Conservation (phyloP, 2,888 invertebrate genomes). For the Sericinus montela region DNA sequence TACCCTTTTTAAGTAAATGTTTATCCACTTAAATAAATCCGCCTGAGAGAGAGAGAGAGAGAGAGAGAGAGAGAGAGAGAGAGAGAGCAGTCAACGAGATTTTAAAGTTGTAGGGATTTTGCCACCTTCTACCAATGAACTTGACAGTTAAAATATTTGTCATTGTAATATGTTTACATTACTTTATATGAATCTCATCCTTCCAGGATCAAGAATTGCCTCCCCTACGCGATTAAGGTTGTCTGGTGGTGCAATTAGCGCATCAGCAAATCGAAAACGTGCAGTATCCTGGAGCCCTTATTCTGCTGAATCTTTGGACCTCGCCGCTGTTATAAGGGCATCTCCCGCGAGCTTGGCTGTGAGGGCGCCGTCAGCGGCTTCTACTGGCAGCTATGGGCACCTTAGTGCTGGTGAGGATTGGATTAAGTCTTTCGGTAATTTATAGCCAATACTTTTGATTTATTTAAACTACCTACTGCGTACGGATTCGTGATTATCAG, state of each 20-base stretch:
- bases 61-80: too few relatives aligned
- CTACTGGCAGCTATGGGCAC: constrained; percentile 97
- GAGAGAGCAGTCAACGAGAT: too few relatives aligned
- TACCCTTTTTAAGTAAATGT: too few relatives aligned
- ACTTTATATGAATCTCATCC: neutral
- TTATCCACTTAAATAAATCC: too few relatives aligned
- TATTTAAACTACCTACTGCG: constrained; percentile 12
- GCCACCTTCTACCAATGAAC: too few relatives aligned
- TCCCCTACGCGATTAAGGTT: constrained; percentile 67
- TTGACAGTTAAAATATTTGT: too few relatives aligned
- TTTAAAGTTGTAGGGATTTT: too few relatives aligned
- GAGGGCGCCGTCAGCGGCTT: constrained; percentile 88
- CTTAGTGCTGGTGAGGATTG: constrained; percentile 88
- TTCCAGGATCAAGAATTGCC: constrained; percentile 71
- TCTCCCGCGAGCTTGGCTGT: constrained; percentile 96
- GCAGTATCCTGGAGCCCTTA: constrained; percentile 97
- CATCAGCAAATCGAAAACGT: constrained; percentile 88
- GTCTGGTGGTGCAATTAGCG: constrained; percentile 68
- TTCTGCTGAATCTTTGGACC: constrained; percentile 93
- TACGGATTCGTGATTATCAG: too few relatives aligned
- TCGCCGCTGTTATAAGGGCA: constrained; percentile 96
- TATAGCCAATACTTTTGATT: constrained; percentile 15
- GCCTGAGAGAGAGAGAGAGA: too few relatives aligned
- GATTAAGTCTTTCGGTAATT: constrained; percentile 20
- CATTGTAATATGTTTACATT: too few relatives aligned